Evolutionary conservation across 2,797 vertebrate genomes (phyloP).

Genomic region (Nannoperca obscura): DNA sequence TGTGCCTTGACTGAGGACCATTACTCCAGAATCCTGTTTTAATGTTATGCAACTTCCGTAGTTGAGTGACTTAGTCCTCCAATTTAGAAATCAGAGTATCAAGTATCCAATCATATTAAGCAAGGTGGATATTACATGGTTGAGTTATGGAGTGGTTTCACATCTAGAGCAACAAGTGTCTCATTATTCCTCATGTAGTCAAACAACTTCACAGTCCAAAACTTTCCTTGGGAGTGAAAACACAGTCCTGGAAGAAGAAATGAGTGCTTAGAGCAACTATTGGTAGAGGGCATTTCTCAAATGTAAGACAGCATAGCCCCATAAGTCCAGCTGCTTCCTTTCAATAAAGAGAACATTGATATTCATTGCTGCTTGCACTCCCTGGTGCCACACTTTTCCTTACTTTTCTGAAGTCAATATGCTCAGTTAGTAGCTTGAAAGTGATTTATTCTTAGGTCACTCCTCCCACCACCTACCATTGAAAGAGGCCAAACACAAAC

Average conservation of each 20-base stretch:
- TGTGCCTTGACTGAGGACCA: background rate
- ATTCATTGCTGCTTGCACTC: background rate
- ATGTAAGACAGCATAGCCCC: background rate
- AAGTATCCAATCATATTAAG: background rate
- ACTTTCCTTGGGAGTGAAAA: background rate
- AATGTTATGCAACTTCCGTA: conserved; percentile 21
- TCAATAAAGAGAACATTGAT: conserved; percentile 15
- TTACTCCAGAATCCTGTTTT: background rate
- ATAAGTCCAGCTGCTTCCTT: conserved; percentile 3
- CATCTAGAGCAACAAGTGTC: conserved; percentile 15
- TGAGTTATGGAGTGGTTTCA: background rate
- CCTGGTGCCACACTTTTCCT: background rate
- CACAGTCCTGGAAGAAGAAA: conserved; percentile 3
- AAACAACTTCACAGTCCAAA: conserved; percentile 10
- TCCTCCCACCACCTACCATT: background rate
- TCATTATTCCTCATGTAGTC: conserved; percentile 19
- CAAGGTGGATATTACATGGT: background rate
- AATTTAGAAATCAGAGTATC: background rate
- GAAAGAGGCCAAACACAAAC: conserved; percentile 17
- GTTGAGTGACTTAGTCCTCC: background rate
- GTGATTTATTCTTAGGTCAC: conserved; percentile 1
- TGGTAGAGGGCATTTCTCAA: background rate
- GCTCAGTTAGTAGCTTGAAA: background rate
- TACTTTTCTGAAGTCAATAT: background rate
- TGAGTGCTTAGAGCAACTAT: background rate